Evolutionary conservation across 2,888 invertebrate genomes (phyloP), one percentile per base, ranked within the genome.

Genomic region (Candidula unifasciata): DNA sequence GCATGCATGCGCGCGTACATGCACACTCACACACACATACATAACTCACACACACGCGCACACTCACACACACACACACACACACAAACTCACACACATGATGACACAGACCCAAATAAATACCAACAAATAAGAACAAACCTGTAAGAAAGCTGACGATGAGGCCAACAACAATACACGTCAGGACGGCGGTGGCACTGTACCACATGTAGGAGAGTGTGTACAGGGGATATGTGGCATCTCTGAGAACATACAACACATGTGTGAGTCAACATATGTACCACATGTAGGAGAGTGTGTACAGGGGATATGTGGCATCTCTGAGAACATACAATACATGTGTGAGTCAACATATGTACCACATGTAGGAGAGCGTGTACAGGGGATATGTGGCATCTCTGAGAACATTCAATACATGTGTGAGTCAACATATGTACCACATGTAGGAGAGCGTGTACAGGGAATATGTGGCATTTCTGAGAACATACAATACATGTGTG

Each of bases 201-300:
- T 97, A 98, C 97, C 97, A 98, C 91, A 98, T 95, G 93, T 97
- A 98, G 18, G 96, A 96, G 91, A 97, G 92, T 88, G 95, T 94
- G 92, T 96, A 96, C 85, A 96, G 92, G 2, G 79, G 68, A 18
- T 64, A 79, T 1, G 24, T 35, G 13, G 24, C 60, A 24, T 37
- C 52, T n/a, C 77, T 78, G 77, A 24, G 35, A n/a, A 78, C 24
- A 24, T 13, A 60, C 44, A 44, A 44, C 13, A 44, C 44, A 6
- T 44, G 44, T 44, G 44, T 44, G 44, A 10, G 97, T 97, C 83
- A 97, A 95, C 96, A 96, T 13, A 97, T 97, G 94, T 97, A 98
- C 97, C 97, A 98, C 91, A 98, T 95, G 93, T 97, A 98, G 18
- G 96, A 96, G 91, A 97, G 92, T 89, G 95, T 94, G 92, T 96